Evolutionary conservation across 2,888 invertebrate species (phyloP), one percentile per base, ranked within the genome.

Genomic region (Nomada ruficornis): DNA sequence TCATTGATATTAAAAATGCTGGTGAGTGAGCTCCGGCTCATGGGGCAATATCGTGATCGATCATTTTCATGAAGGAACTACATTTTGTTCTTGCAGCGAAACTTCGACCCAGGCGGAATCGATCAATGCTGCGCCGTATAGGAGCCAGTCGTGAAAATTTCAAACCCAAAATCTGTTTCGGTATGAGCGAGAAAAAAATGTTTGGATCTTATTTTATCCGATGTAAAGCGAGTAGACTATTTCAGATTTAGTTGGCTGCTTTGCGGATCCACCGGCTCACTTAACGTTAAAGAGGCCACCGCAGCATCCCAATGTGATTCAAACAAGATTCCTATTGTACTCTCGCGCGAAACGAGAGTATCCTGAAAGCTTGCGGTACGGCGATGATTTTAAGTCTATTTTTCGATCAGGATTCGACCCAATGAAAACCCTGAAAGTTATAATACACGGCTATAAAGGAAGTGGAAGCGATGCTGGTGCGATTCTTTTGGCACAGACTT

Each of bases 401-500:
- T 85, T 86, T 47, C 86, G 90, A 55, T 95, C 95, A 0, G 92
- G 91, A 57, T 95, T 95, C 83, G 93, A 95, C 84, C 86, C 90
- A 0, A 92, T 91, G 2, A 94, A 94, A 78, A 93, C 94, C 0
- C 88, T 95, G 44, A 96, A 95, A 88, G 92, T 96, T 62, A 90
- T 95, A 23, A 94, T 95, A 26, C 96, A 96, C 85, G 96, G 96
- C 0, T 96, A 94, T 88, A 95, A 95, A 92, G 95, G 95, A 64
- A 95, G 94, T 82, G 95, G 95, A 88, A 94, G 94, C 78, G 95
- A 95, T 77, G 91, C 90, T 57, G 95, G 94, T 23, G 94, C 94
- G 0, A 86, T 95, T 44, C 91, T 92, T 26, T 94, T 94, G 1
- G 94, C 94, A 0, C 92, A 94, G 60, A 91, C 94, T 1, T 94